Conservation (phyloP, 2,797 vertebrate genomes). For the Gouania willdenowi region DNA sequence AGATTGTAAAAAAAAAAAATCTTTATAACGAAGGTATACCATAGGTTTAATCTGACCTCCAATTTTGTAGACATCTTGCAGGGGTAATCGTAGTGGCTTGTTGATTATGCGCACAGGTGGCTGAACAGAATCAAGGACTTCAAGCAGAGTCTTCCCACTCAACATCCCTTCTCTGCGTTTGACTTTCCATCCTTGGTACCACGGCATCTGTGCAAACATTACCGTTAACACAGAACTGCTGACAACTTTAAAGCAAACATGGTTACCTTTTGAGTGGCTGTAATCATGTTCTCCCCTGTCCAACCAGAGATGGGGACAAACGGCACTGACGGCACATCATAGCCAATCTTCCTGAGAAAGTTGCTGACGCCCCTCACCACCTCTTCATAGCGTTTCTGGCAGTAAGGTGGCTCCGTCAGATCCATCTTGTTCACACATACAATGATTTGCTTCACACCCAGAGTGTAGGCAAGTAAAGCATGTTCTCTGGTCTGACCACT, state of each 20-base stretch:
- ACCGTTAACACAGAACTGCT: neutral
- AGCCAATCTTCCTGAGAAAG: slow-evolving; percentile 82
- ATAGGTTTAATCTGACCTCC: slow-evolving; percentile 52
- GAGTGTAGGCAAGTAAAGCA: slow-evolving; percentile 78
- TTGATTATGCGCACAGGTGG: slow-evolving; percentile 70
- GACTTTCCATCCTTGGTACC: slow-evolving; percentile 80
- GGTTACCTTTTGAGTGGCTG: slow-evolving; percentile 71
- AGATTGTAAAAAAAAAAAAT: neutral
- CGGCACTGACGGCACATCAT: slow-evolving; percentile 64
- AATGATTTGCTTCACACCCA: slow-evolving; percentile 82
- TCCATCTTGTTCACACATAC: slow-evolving; percentile 86
- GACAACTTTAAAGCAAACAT: rapidly evolving
- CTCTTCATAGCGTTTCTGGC: slow-evolving; percentile 77
- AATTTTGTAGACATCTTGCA: slow-evolving; percentile 84
- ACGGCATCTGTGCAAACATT: slow-evolving; percentile 64
- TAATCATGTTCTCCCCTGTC: slow-evolving; percentile 80
- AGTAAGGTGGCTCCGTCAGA: slow-evolving; percentile 73
- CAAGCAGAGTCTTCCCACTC: slow-evolving; percentile 70
- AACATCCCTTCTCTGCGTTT: slow-evolving; percentile 55
- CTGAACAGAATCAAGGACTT: slow-evolving; percentile 74
- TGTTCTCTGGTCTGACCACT: slow-evolving; percentile 83
- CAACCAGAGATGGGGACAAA: slow-evolving; percentile 80
- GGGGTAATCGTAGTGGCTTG: slow-evolving; percentile 76
- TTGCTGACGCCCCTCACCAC: slow-evolving; percentile 68
- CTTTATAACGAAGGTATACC: no score